phyloP scores from a whole-genome alignment of 2,797 vertebrate species.

The Betta splendens region DNA sequence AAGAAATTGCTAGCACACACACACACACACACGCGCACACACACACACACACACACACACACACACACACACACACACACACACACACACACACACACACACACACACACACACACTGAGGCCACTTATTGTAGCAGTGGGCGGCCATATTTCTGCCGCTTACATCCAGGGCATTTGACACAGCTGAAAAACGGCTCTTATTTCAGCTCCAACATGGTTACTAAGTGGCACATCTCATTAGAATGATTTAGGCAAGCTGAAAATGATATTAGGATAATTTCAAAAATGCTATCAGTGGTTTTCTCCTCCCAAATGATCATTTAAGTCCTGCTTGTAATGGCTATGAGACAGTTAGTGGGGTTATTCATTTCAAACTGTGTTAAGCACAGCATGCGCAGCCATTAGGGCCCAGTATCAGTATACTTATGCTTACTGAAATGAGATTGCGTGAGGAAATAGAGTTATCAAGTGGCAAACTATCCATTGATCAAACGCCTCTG shows the following conservation, averaged over 20 bases:
- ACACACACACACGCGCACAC: too few relatives aligned
- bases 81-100: constrained; percentile 15
- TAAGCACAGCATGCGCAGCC: constrained; percentile 80
- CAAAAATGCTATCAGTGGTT: constrained; percentile 67
- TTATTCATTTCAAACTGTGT: constrained; percentile 82
- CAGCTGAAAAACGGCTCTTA: constrained; percentile 41
- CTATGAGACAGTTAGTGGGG: constrained; percentile 73
- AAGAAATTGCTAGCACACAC: constrained; percentile 40
- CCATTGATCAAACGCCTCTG: constrained; percentile 55
- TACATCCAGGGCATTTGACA: constrained; percentile 32
- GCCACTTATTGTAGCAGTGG: constrained; percentile 56
- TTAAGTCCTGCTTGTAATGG: constrained; percentile 78
- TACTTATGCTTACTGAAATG: constrained; percentile 61
- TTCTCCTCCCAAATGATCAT: constrained; percentile 71
- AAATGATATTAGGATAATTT: constrained; percentile 71
- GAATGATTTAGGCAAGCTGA: constrained; percentile 71
- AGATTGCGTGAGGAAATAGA: constrained; percentile 62
- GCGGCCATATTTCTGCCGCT: constrained; percentile 51
- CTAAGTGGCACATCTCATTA: constrained; percentile 72
- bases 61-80: too few relatives aligned
- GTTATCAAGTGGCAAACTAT: constrained; percentile 51
- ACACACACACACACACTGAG: constrained; percentile 20
- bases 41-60: constrained; percentile 20
- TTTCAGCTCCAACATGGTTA: constrained; percentile 55
- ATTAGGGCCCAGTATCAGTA: constrained; percentile 62